Evolutionary conservation across 2,113 vertebrate species (phyloP), one percentile per base, ranked within the genome.

Genomic region (Dromas ardeola): DNA sequence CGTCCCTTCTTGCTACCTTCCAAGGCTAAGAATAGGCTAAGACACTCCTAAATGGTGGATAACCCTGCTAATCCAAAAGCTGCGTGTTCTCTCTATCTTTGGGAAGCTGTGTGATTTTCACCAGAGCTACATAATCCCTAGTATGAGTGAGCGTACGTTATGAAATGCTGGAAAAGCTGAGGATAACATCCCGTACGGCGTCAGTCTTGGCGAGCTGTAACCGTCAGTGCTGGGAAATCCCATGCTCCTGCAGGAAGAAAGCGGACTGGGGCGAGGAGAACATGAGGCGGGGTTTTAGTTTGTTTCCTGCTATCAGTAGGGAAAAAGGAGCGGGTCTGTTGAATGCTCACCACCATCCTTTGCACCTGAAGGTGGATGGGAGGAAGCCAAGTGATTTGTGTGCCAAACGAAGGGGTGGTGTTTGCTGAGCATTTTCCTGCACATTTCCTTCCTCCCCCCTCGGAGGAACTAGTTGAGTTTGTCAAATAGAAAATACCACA

Each of bases 161-260:
- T 10, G 59, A 66, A 43, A 16, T 10, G 25, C 42, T 29, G 67
- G 78, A 56, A 79, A 58, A 65, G 79, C 40, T 20, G 53, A 71
- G 53, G 58, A 23, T 40, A 49, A 40, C 53, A 15, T 34, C 65
- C 38, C 1, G 0, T 32, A 7, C 0, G 2, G 36, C 3, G 12
- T n/a, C 52, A 83, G n/a, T 15, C 61, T 59, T 63, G 79, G 47
- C 1, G 19, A 23, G 7, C n/a, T 67, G 43, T 25, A 69, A 3
- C 71, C n/a, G 45, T 20, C 52, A 56, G 38, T 2, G 5, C 32
- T 47, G 56, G 61, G 65, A 56, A 91, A 95, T 79, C 20, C 47
- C 6, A 4, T 20, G 9, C 18, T 91, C 34, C 76, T 1, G 0
- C 2, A 7, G 61, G n/a, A 42, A 76, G 34, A 27, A 36, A 67